These are phyloP conservation scores for Aphelenchoides fujianensis DNA, from an alignment of 1,140 invertebrate genomes.

Conservation along the genomic window DNA sequence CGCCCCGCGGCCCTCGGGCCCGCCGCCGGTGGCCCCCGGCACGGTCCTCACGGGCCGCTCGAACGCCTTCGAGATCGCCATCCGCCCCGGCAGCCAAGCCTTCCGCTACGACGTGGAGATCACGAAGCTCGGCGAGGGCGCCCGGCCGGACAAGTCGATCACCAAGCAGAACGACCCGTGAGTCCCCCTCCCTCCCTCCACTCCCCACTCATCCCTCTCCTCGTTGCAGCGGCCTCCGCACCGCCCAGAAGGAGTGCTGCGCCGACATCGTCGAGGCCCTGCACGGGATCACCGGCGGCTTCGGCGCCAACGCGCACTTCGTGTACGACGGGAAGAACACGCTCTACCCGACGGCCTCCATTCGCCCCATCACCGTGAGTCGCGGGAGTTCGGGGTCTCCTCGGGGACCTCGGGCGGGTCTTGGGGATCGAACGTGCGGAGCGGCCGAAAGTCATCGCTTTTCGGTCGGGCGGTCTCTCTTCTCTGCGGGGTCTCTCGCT, in stretches of 20 bases:
- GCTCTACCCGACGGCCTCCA: not conserved
- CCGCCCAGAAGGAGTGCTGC: not conserved
- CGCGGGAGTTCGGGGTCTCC: too few species aligned
- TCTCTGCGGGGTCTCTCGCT: not conserved
- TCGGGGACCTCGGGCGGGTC: not conserved
- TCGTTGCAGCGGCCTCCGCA: not conserved
- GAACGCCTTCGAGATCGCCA: not conserved
- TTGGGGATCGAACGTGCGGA: too few species aligned
- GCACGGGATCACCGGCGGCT: not conserved
- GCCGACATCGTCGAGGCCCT: not conserved
- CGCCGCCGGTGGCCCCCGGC: not conserved
- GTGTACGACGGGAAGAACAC: not conserved
- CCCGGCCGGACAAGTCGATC: not conserved
- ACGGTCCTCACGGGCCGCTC: not conserved
- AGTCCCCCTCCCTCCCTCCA: not conserved
- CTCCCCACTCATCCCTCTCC: not conserved
- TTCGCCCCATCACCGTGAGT: too few species aligned
- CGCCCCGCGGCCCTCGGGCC: not conserved
- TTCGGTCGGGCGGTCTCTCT: not conserved
- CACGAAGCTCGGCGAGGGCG: not conserved
- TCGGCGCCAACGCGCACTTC: not conserved
- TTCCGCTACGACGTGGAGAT: constrained; percentile 13
- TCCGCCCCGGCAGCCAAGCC: not conserved
- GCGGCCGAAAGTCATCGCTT: too few species aligned
- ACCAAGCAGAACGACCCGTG: constrained; percentile 9